Evolutionary conservation across 2,113 vertebrate genomes (phyloP).

Genomic region (Poicephalus meyeri): DNA sequence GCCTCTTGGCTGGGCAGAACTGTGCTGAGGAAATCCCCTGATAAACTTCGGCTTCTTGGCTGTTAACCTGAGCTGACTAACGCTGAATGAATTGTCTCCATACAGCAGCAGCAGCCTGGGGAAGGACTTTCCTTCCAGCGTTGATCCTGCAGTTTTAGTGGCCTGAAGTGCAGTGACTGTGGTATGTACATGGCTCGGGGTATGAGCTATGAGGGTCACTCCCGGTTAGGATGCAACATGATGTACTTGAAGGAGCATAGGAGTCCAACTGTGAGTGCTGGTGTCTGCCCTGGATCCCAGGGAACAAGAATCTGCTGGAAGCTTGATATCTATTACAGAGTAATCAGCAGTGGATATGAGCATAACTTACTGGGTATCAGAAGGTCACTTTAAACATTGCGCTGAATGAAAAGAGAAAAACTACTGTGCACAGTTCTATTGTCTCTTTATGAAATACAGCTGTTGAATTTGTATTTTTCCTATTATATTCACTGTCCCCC

Average conservation of each 20-base stretch:
- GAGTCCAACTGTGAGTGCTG: background rate
- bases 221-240: rapidly evolving
- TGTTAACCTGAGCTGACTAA: background rate
- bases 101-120: background rate
- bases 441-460: slow-evolving; percentile 63
- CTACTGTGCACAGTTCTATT: slow-evolving; percentile 2
- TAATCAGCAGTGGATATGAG: slow-evolving; percentile 15
- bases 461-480: slow-evolving; percentile 13
- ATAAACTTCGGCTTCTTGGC: background rate
- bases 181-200: rapidly evolving
- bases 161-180: background rate
- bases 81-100: background rate
- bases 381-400: slow-evolving; percentile 11
- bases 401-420: slow-evolving; percentile 38
- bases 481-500: slow-evolving; percentile 3
- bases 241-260: background rate
- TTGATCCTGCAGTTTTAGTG: background rate
- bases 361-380: slow-evolving; percentile 31
- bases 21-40: background rate
- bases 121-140: background rate
- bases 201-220: background rate
- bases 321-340: slow-evolving; percentile 20
- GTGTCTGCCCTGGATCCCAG: background rate
- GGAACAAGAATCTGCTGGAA: background rate
- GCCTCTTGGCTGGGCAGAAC: background rate